A percentile compares a stretch with the other conserved stretches of the same genome.
These are phyloP conservation scores for Microctenopoma steveboyesi DNA, from an alignment of 2,797 vertebrate species.

Conservation along the genomic window DNA sequence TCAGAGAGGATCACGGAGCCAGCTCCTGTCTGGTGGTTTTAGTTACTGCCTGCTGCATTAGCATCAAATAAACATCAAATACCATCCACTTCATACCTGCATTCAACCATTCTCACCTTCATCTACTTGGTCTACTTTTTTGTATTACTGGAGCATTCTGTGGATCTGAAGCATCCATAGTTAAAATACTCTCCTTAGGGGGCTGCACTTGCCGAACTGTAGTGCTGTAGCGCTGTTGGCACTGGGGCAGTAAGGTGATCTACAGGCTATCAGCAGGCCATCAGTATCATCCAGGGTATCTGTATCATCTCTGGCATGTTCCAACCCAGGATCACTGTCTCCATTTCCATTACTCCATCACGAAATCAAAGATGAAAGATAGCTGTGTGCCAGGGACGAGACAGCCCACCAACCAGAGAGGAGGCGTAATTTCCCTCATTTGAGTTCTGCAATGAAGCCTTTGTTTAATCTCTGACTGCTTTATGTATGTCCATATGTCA, in stretches of 20 bases:
- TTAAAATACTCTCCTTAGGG: slow-evolving; percentile 54
- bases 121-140: not conserved
- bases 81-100: slow-evolving; percentile 15
- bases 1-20: slow-evolving; percentile 41
- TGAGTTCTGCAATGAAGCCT: slow-evolving; percentile 50
- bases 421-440: slow-evolving; percentile 39
- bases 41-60: slow-evolving; percentile 22
- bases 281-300: slow-evolving; percentile 73
- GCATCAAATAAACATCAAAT: slow-evolving; percentile 40
- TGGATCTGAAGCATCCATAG: slow-evolving; percentile 51
- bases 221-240: slow-evolving; percentile 55
- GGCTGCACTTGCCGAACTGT: slow-evolving; percentile 40
- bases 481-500: slow-evolving; percentile 52
- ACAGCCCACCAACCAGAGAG: slow-evolving; percentile 32
- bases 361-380: slow-evolving; percentile 69
- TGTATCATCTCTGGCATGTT: slow-evolving; percentile 79
- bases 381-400: slow-evolving; percentile 7
- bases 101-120: too few relatives aligned
- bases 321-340: slow-evolving; percentile 55
- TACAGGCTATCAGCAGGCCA: slow-evolving; percentile 70
- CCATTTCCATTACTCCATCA: slow-evolving; percentile 67
- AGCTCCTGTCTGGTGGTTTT: slow-evolving; percentile 46
- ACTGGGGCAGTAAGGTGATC: slow-evolving; percentile 72
- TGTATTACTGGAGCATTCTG: slow-evolving; percentile 41
- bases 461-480: slow-evolving; percentile 54